Evolutionary conservation across 2,113 vertebrate species (phyloP).

Genomic region (Psittacara wagleri): DNA sequence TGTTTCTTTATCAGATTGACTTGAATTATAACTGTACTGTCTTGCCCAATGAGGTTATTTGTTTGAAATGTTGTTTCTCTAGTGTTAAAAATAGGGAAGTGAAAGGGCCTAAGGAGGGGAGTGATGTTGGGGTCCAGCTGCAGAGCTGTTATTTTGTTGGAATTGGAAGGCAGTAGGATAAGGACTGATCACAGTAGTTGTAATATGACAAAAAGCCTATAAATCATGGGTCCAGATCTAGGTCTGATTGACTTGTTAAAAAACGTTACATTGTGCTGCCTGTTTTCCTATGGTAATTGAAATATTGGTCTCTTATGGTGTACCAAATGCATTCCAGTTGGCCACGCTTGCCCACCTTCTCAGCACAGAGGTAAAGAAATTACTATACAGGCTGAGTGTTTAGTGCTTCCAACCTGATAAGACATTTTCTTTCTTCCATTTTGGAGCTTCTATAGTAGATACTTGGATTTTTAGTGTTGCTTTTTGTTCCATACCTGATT

Average conservation of each 20-base stretch:
- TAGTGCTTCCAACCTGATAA: background rate
- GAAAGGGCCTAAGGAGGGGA: background rate
- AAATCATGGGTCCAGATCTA: background rate
- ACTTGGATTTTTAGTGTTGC: background rate
- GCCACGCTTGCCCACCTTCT: background rate
- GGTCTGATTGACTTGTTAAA: background rate
- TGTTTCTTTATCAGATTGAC: background rate
- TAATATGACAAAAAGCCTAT: background rate
- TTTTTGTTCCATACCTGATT: background rate
- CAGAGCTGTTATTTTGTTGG: background rate
- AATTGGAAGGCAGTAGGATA: background rate
- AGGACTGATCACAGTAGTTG: background rate
- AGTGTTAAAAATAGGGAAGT: background rate
- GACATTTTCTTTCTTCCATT: background rate
- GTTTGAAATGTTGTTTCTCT: background rate
- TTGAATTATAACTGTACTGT: background rate
- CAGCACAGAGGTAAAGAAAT: conserved; percentile 4
- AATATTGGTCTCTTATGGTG: background rate
- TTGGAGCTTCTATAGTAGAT: background rate
- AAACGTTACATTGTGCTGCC: background rate
- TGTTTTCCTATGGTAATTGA: background rate
- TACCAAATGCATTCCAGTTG: conserved; percentile 7
- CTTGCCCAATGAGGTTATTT: background rate
- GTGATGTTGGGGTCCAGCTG: background rate
- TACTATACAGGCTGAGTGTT: background rate